These are phyloP conservation scores for Desmodus rotundus DNA, from an alignment of 2,113 vertebrate genomes.

Conservation along the genomic window DNA sequence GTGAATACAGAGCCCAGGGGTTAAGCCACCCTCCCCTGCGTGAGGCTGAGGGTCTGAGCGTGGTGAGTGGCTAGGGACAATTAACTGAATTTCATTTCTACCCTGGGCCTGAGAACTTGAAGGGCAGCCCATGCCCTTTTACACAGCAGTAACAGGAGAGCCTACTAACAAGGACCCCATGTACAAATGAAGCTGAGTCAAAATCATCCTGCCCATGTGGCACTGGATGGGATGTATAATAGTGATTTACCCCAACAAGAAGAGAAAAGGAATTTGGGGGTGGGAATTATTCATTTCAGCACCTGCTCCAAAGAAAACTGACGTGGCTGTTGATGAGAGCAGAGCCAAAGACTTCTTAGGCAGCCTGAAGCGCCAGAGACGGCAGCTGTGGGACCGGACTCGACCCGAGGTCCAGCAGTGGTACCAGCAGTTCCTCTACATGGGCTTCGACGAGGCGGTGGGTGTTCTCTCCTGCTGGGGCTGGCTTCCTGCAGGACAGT, in stretches of 20 bases:
- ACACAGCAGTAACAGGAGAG: neutral
- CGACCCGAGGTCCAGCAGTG: conserved; percentile 94
- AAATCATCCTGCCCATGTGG: rapidly evolving
- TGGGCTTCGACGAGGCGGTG: conserved; percentile 94
- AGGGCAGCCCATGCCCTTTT: neutral
- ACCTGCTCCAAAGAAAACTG: conserved; percentile 57
- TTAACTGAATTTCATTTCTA: too few species aligned
- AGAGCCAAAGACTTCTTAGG: conserved; percentile 90
- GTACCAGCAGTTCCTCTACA: conserved; percentile 95
- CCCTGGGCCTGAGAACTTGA: neutral
- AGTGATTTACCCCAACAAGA: neutral
- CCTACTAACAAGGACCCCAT: rapidly evolving
- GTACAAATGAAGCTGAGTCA: neutral
- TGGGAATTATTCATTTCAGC: conserved; percentile 72
- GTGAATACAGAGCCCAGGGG: neutral
- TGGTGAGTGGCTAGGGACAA: neutral
- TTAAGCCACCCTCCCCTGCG: rapidly evolving
- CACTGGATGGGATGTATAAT: rapidly evolving
- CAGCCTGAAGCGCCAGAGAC: conserved; percentile 84
- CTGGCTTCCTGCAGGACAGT: too few species aligned
- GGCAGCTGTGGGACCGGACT: conserved; percentile 93
- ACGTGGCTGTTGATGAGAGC: conserved; percentile 79
- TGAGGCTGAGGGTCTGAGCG: neutral
- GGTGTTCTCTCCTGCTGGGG: conserved; percentile 15
- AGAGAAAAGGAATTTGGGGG: neutral